Evolutionary conservation across 2,888 invertebrate genomes (phyloP).

Genomic region (Cenopis cana): DNA sequence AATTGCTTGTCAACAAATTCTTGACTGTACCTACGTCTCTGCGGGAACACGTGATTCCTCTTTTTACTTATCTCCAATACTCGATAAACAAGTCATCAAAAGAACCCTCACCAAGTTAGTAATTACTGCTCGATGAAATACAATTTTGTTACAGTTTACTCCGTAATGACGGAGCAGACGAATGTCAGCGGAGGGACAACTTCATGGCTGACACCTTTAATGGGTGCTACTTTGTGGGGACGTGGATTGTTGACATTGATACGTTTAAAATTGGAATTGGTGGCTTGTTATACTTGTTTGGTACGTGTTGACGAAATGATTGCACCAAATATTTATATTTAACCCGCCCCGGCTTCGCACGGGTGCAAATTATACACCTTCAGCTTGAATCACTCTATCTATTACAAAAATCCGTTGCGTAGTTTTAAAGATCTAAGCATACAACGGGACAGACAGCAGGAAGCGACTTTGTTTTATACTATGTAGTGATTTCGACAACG

Average conservation of each 20-base stretch:
- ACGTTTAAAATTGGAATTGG: conserved; percentile 27
- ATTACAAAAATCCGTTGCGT: too few relatives aligned
- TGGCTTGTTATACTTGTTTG: neutral
- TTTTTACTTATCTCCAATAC: conserved; percentile 70
- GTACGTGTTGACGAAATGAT: neutral
- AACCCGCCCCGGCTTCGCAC: too few relatives aligned
- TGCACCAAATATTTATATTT: neutral
- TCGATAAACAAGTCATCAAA: conserved; percentile 72
- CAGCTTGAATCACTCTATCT: too few relatives aligned
- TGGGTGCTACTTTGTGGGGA: conserved; percentile 19
- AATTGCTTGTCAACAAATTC: conserved; percentile 82
- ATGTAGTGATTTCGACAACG: neutral
- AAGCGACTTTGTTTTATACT: too few relatives aligned
- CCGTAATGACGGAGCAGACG: conserved; percentile 19
- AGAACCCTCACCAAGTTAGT: conserved; percentile 57
- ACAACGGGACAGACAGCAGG: too few relatives aligned
- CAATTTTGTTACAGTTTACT: conserved; percentile 38
- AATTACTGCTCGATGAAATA: conserved; percentile 33
- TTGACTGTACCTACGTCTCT: conserved; percentile 69
- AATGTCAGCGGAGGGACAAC: conserved; percentile 16
- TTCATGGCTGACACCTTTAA: conserved; percentile 25
- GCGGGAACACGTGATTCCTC: conserved; percentile 68
- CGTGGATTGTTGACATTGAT: conserved; percentile 28
- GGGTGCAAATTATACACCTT: too few relatives aligned
- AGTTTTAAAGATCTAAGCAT: too few relatives aligned